Evolutionary conservation across 2,113 vertebrate genomes (phyloP).

Genomic region (Equus przewalskii): DNA sequence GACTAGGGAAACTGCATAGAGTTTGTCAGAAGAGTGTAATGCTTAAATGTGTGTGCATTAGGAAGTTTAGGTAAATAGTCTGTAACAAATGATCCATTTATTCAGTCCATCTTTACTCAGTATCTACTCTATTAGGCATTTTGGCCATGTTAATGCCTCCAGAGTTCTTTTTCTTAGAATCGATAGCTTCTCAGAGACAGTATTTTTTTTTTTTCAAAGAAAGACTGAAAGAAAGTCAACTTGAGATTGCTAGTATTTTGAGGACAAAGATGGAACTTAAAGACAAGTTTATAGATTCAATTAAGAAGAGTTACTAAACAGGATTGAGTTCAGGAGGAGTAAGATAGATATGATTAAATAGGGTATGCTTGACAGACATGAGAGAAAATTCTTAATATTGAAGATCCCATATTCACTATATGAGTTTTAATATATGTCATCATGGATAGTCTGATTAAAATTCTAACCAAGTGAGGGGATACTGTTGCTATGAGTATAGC

Average conservation of each 20-base stretch:
- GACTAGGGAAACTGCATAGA: neutral
- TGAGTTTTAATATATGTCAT: neutral
- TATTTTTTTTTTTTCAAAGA: neutral
- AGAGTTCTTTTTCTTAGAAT: neutral
- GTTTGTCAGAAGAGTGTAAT: neutral
- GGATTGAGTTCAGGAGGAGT: neutral
- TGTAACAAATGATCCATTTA: neutral
- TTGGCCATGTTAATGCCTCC: neutral
- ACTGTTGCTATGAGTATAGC: neutral
- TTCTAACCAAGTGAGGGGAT: neutral
- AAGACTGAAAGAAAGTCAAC: neutral
- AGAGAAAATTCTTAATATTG: neutral
- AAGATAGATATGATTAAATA: neutral
- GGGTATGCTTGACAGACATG: neutral
- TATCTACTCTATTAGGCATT: neutral
- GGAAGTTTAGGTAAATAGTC: neutral
- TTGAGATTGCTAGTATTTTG: conserved; percentile 16
- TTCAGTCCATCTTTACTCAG: neutral
- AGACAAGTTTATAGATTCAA: neutral
- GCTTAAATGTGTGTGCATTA: neutral
- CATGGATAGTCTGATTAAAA: neutral
- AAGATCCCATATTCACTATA: neutral
- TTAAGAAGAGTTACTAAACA: neutral
- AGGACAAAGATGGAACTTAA: neutral
- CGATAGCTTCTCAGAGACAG: neutral